Evolutionary conservation across 2,888 invertebrate genomes (phyloP).

Genomic region (Megalurothrips usitatus): DNA sequence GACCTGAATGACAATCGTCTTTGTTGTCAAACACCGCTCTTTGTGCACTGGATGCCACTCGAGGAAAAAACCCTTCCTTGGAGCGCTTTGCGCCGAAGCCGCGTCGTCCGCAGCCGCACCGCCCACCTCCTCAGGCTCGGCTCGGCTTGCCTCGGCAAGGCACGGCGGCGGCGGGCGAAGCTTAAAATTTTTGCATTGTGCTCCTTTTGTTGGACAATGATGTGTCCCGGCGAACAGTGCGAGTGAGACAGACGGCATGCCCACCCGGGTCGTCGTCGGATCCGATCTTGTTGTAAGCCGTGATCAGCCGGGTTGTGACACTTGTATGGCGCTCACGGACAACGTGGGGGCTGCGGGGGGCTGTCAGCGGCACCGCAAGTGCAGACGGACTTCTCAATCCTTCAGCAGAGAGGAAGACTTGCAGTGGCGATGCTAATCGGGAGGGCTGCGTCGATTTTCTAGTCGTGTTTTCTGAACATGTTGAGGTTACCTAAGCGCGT

Average conservation of each 20-base stretch:
- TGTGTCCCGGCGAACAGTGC: neutral
- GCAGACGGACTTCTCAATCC: neutral
- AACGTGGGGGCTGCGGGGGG: neutral
- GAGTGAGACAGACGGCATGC: neutral
- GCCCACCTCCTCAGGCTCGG: neutral
- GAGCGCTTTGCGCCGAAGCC: neutral
- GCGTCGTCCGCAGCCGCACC: neutral
- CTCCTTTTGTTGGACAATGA: neutral
- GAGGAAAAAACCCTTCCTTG: neutral
- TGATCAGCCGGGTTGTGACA: slow-evolving; percentile 8
- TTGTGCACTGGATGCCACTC: slow-evolving; percentile 11
- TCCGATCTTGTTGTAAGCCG: neutral
- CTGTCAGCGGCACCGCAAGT: neutral
- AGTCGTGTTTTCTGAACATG: too few relatives aligned
- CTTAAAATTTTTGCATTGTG: slow-evolving; percentile 17
- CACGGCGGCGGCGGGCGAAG: neutral
- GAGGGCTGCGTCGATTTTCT: too few relatives aligned
- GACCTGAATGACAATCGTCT: slow-evolving; percentile 18
- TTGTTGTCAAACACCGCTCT: slow-evolving; percentile 18
- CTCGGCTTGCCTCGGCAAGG: too few relatives aligned
- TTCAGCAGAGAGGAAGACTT: too few relatives aligned
- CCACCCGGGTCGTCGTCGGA: neutral
- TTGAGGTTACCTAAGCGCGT: too few relatives aligned
- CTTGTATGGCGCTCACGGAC: neutral
- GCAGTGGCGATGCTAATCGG: too few relatives aligned